A percentile compares a stretch with the other conserved stretches of the same genome.
These are phyloP conservation scores for Sisor rabdophorus DNA, from an alignment of 2,113 vertebrate genomes.

Conservation along the genomic window DNA sequence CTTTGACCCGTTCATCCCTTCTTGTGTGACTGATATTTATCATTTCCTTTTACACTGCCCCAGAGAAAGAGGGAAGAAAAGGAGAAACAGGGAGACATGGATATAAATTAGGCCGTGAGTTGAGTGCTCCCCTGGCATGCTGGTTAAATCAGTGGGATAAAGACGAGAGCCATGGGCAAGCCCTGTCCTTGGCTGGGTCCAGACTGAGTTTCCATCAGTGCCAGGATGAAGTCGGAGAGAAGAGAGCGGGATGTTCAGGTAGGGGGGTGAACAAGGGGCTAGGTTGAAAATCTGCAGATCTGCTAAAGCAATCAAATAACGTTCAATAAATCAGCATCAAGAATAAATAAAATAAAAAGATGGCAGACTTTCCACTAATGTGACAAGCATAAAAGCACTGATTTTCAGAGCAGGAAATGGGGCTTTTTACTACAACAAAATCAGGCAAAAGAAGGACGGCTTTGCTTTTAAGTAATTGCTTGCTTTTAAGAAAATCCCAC, in stretches of 20 bases:
- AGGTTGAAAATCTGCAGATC: conserved; percentile 19
- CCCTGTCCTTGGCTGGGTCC: conserved; percentile 26
- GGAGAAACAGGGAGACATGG: conserved; percentile 6
- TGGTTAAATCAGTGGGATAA: conserved; percentile 34
- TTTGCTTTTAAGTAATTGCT: not conserved
- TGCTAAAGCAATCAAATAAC: conserved; percentile 62
- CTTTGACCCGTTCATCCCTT: conserved; percentile 8
- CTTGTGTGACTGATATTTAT: conserved; percentile 43
- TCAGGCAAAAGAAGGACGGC: not conserved
- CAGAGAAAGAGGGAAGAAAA: conserved; percentile 25
- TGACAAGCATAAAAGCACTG: not conserved
- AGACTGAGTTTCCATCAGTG: conserved; percentile 37
- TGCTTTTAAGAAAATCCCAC: conserved; percentile 27
- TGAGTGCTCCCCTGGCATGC: conserved; percentile 25
- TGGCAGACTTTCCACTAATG: conserved; percentile 23
- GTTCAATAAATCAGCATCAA: conserved; percentile 68
- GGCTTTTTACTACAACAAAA: not conserved
- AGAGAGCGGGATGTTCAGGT: conserved; percentile 13
- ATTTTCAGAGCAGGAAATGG: not conserved
- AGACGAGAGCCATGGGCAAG: conserved; percentile 14
- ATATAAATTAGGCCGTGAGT: conserved; percentile 20
- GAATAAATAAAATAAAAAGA: conserved; percentile 33
- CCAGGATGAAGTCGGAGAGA: conserved; percentile 21
- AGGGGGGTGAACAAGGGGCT: not conserved
- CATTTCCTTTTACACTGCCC: conserved; percentile 32